These are phyloP conservation scores for Scolopax bukidnonensis DNA, from an alignment of 2,797 vertebrate species.

Conservation along the genomic window DNA sequence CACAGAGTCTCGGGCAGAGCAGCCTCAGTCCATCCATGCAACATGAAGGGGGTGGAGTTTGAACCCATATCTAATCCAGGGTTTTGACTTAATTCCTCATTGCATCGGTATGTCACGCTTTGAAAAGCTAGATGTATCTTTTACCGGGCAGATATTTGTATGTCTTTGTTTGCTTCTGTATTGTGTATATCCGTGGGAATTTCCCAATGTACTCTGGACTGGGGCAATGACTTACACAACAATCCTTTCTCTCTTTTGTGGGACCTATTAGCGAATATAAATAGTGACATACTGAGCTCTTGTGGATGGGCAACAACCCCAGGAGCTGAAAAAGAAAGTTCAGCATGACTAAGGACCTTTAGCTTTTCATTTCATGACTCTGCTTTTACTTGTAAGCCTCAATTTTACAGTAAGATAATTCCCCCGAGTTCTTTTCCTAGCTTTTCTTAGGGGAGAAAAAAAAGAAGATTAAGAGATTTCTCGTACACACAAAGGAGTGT, in stretches of 20 bases:
- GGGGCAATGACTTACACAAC: neutral
- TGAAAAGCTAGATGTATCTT: constrained; percentile 14
- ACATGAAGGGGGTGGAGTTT: neutral
- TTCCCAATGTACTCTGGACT: neutral
- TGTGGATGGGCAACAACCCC: neutral
- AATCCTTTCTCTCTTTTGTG: constrained; percentile 36
- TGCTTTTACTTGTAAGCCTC: constrained; percentile 27
- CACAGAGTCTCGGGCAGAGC: neutral
- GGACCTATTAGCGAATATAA: constrained; percentile 19
- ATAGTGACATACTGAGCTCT: neutral
- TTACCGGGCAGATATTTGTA: constrained; percentile 4
- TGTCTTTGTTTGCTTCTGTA: constrained; percentile 39
- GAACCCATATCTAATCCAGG: neutral
- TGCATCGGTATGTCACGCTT: neutral
- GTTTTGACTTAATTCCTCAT: constrained; percentile 20
- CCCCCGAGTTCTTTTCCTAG: neutral
- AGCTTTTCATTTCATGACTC: constrained; percentile 36
- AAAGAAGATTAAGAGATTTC: constrained; percentile 7
- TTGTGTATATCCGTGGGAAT: constrained; percentile 19
- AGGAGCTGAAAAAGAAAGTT: constrained; percentile 35
- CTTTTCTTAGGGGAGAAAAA: neutral
- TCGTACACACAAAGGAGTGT: neutral
- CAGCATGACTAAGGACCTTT: constrained; percentile 36
- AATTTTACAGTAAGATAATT: neutral
- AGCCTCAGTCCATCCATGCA: neutral